These are phyloP conservation scores for Gorilla gorilla DNA, from an alignment of 2,113 vertebrate genomes.

Conservation along the genomic window DNA sequence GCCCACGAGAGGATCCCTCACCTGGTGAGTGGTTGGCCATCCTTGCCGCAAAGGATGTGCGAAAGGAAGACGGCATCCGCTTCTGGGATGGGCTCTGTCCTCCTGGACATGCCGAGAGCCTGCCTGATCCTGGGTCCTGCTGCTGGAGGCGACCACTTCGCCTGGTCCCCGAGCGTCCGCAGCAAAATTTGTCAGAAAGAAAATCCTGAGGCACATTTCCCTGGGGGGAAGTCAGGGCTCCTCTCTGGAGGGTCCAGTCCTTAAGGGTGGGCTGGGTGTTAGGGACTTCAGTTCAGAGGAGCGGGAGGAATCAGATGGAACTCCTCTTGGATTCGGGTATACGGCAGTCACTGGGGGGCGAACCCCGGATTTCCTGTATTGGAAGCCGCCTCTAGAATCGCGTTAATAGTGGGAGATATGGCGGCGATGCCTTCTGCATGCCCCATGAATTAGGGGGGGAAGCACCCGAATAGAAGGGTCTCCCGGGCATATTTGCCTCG, in stretches of 20 bases:
- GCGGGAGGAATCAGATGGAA: neutral
- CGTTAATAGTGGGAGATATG: slow-evolving; percentile 5
- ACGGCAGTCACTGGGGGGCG: neutral
- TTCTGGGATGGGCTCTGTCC: neutral
- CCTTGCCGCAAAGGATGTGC: slow-evolving; percentile 66
- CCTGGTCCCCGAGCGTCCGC: neutral
- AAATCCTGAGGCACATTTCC: slow-evolving; percentile 46
- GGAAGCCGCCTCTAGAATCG: neutral
- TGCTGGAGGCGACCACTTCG: slow-evolving; percentile 17
- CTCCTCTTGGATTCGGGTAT: neutral
- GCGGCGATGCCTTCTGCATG: neutral
- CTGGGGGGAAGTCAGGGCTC: neutral
- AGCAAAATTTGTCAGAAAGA: neutral
- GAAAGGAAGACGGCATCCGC: slow-evolving; percentile 35
- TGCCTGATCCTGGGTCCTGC: neutral
- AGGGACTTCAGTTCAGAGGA: neutral
- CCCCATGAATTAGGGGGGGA: neutral
- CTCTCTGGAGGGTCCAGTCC: neutral
- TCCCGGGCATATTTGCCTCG: neutral
- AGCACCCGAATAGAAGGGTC: neutral
- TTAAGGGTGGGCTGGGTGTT: neutral
- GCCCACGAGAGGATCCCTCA: neutral
- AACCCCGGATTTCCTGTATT: neutral
- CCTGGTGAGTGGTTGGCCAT: slow-evolving; percentile 74
- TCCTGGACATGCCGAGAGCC: neutral